phyloP scores from a whole-genome alignment of 2,888 invertebrate genomes.

The Lamellibrachia satsuma region DNA sequence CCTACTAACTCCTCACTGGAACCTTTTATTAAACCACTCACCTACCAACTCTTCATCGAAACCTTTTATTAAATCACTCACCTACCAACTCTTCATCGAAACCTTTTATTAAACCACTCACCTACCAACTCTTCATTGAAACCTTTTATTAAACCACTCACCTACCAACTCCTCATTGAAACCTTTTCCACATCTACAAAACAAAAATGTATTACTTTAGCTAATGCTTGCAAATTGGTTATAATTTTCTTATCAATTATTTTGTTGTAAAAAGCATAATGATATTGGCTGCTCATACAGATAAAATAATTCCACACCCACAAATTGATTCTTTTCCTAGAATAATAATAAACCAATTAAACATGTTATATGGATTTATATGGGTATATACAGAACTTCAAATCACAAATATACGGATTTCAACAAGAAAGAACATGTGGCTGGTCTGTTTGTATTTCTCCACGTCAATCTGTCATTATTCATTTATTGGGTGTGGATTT shows the following conservation, averaged over 20 bases:
- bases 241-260: not conserved
- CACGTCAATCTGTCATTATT: no score
- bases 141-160: constrained; percentile 31
- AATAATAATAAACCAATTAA: not conserved
- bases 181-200: constrained; percentile 51
- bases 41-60: constrained; percentile 50
- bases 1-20: no score
- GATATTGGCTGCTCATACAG: not conserved
- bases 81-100: constrained; percentile 47
- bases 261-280: not conserved
- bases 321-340: not conserved
- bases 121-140: not conserved
- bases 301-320: not conserved
- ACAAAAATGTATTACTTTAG: not conserved
- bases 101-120: not conserved
- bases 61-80: constrained; percentile 31
- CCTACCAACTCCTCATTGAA: constrained; percentile 51
- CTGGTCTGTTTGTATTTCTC: no score
- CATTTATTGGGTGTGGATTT: no score
- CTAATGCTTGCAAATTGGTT: no score
- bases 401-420: no score
- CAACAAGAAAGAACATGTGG: no score
- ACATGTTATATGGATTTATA: no score
- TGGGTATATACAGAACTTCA: no score
- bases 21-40: constrained; percentile 30